These are phyloP conservation scores for Mesorhabditis belari DNA, from an alignment of 2,888 invertebrate genomes.

Conservation along the genomic window DNA sequence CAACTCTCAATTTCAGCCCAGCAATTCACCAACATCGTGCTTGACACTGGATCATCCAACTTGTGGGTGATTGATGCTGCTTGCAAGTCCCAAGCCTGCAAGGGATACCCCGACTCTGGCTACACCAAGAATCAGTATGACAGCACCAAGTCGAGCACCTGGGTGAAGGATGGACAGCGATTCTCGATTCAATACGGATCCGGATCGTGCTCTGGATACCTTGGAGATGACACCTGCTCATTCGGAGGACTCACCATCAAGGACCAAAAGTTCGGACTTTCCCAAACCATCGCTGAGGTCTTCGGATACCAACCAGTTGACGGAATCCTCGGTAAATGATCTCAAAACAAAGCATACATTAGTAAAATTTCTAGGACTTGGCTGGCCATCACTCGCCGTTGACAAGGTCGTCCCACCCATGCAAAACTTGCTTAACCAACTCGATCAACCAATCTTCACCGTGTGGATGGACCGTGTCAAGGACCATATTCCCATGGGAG, in stretches of 20 bases:
- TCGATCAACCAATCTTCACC: constrained; percentile 72
- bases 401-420: constrained; percentile 86
- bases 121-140: constrained; percentile 41
- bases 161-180: constrained; percentile 19
- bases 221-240: constrained; percentile 31
- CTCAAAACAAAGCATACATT: neutral
- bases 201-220: constrained; percentile 39
- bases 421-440: constrained; percentile 78
- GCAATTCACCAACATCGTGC: constrained; percentile 27
- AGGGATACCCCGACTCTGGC: constrained; percentile 30
- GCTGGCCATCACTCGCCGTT: constrained; percentile 65
- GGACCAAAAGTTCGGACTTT: constrained; percentile 39
- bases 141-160: constrained; percentile 39
- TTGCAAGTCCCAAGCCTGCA: constrained; percentile 34
- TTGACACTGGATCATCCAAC: constrained; percentile 45
- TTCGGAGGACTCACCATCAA: constrained; percentile 35
- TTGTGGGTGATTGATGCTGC: constrained; percentile 44
- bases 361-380: constrained; percentile 26
- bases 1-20: constrained; percentile 19
- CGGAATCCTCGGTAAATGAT: constrained; percentile 30
- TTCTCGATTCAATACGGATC: constrained; percentile 47
- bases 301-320: constrained; percentile 45
- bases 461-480: constrained; percentile 70
- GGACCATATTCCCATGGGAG: constrained; percentile 17
- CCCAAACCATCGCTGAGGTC: constrained; percentile 33